These are phyloP conservation scores for Zaprionus ornatus DNA, from an alignment of 1,140 invertebrate genomes.

Conservation along the genomic window DNA sequence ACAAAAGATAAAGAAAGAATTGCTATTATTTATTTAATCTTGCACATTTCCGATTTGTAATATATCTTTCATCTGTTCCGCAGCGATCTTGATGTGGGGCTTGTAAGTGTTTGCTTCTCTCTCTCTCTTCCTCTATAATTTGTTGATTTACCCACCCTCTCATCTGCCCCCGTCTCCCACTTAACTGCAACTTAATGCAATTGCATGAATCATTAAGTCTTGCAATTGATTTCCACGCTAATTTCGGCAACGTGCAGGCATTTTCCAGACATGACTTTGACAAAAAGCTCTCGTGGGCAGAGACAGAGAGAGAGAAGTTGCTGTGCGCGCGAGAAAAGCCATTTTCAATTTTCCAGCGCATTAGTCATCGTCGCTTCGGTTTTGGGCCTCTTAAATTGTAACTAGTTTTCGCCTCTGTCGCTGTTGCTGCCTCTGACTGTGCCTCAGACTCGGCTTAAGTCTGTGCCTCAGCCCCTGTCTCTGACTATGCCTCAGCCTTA, in stretches of 20 bases:
- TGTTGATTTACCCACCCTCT: neutral
- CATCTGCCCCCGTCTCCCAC: neutral
- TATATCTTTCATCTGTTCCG: neutral
- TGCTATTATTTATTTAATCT: neutral
- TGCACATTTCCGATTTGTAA: neutral
- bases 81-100: neutral
- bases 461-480: conserved; percentile 2
- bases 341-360: conserved; percentile 78
- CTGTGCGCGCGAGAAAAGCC: conserved; percentile 26
- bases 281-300: conserved; percentile 45
- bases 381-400: conserved; percentile 69
- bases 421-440: conserved; percentile 9
- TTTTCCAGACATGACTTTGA: conserved; percentile 55
- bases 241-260: conserved; percentile 72
- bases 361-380: conserved; percentile 62
- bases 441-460: neutral
- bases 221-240: conserved; percentile 74
- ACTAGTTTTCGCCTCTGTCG: conserved; percentile 62
- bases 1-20: neutral
- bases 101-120: neutral
- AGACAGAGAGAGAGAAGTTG: neutral
- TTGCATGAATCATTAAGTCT: conserved; percentile 51
- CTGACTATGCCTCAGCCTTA: too few relatives aligned
- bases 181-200: conserved; percentile 21
- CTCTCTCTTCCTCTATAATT: neutral